Percentiles rank a stretch among this genome's conserved stretches.
phyloP scores from a whole-genome alignment of 2,888 invertebrate genomes.

The Timema cristinae region DNA sequence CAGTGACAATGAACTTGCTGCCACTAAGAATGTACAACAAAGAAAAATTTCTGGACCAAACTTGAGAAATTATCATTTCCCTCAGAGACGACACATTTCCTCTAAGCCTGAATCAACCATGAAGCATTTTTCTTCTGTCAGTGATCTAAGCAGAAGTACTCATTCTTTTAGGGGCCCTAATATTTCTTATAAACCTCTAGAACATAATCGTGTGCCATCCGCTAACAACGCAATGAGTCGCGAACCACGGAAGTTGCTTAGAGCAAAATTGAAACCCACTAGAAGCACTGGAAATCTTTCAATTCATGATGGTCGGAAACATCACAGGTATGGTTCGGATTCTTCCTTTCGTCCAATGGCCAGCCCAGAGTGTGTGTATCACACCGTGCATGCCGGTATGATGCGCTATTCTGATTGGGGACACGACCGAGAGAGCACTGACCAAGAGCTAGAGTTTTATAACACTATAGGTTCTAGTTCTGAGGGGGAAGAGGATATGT shows the following conservation, averaged over 20 bases:
- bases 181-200: conserved; percentile 41
- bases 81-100: too few relatives aligned
- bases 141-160: not conserved
- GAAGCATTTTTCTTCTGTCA: conserved; percentile 10
- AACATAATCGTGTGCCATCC: conserved; percentile 8
- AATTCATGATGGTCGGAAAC: not conserved
- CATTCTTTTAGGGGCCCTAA: conserved; percentile 13
- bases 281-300: conserved; percentile 44
- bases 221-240: conserved; percentile 5
- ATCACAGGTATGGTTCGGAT: conserved; percentile 1
- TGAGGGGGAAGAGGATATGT: conserved; percentile 23
- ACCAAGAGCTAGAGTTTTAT: conserved; percentile 7
- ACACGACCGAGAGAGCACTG: conserved; percentile 7
- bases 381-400: conserved; percentile 45
- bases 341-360: not conserved
- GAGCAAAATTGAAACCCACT: conserved; percentile 44
- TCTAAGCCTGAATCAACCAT: not conserved
- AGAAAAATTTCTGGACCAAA: too few relatives aligned
- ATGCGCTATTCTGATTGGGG: conserved; percentile 18
- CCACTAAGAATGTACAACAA: too few relatives aligned
- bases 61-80: too few relatives aligned
- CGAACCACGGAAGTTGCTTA: conserved; percentile 18
- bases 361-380: conserved; percentile 37
- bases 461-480: conserved; percentile 1
- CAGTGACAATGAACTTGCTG: too few relatives aligned